phyloP scores from a whole-genome alignment of 1,140 invertebrate genomes.

The Littorina saxatilis region DNA sequence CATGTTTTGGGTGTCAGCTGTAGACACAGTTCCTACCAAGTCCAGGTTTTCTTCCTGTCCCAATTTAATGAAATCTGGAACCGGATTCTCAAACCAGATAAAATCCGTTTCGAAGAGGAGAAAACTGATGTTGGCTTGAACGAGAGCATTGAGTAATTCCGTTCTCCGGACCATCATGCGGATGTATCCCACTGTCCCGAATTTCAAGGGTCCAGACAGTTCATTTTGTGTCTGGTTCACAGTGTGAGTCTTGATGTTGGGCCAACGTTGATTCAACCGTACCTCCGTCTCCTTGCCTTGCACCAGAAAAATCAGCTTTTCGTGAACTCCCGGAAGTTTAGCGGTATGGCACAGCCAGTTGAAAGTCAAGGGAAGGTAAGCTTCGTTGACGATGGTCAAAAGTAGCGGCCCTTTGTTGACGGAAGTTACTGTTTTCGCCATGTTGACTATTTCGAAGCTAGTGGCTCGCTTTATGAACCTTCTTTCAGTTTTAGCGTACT shows the following conservation, averaged over 20 bases:
- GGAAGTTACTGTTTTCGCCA: too few relatives aligned
- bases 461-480: too few relatives aligned
- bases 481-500: too few relatives aligned
- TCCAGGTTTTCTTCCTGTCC: not conserved
- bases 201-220: not conserved
- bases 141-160: not conserved
- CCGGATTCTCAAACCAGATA: conserved; percentile 21
- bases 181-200: conserved; percentile 3
- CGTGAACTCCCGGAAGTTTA: not conserved
- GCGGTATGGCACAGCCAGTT: conserved; percentile 33
- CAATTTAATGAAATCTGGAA: not conserved
- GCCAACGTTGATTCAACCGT: not conserved
- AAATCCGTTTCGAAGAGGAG: conserved; percentile 27
- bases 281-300: not conserved
- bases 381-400: conserved; percentile 26
- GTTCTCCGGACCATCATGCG: conserved; percentile 20
- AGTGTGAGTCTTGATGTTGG: not conserved
- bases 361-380: conserved; percentile 24
- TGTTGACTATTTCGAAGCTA: too few relatives aligned
- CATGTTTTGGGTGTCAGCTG: not conserved
- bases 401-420: not conserved
- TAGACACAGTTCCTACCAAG: conserved; percentile 8
- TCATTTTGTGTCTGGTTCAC: not conserved
- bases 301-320: not conserved
- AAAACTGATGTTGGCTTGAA: conserved; percentile 9